These are phyloP conservation scores for Galago senegalensis DNA, from an alignment of 2,797 vertebrate species.

Conservation along the genomic window DNA sequence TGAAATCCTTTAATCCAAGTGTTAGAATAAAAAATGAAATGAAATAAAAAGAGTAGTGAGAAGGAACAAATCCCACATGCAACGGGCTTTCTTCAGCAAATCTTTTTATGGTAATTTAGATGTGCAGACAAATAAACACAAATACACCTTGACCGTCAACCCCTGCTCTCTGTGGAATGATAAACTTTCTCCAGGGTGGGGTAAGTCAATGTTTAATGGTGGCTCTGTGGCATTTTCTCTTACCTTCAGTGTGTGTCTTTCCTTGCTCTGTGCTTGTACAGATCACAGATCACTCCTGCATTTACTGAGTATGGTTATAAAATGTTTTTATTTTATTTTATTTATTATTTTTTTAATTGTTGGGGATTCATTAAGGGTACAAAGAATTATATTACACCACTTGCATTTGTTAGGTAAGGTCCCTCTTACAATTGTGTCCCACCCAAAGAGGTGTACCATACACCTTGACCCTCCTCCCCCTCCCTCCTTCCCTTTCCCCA, in stretches of 20 bases:
- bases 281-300: neutral
- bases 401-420: too few species aligned
- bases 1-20: slow-evolving; percentile 19
- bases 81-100: slow-evolving; percentile 29
- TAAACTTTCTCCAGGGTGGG: neutral
- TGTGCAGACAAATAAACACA: neutral
- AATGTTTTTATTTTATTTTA: too few species aligned
- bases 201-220: neutral
- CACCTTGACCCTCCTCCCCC: too few species aligned
- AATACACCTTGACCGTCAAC: neutral
- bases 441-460: too few species aligned
- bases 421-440: too few species aligned
- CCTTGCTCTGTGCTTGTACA: slow-evolving; percentile 16
- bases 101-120: neutral
- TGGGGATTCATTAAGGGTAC: too few species aligned
- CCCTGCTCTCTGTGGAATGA: neutral
- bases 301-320: slow-evolving; percentile 4
- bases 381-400: too few species aligned
- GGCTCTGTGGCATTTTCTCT: neutral
- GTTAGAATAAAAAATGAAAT: neutral
- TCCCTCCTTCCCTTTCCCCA: too few species aligned
- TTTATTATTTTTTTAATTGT: too few species aligned
- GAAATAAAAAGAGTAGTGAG: neutral
- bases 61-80: neutral
- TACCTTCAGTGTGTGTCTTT: neutral